phyloP scores from a whole-genome alignment of 2,888 invertebrate genomes.

The Iselma pallidipennis region DNA sequence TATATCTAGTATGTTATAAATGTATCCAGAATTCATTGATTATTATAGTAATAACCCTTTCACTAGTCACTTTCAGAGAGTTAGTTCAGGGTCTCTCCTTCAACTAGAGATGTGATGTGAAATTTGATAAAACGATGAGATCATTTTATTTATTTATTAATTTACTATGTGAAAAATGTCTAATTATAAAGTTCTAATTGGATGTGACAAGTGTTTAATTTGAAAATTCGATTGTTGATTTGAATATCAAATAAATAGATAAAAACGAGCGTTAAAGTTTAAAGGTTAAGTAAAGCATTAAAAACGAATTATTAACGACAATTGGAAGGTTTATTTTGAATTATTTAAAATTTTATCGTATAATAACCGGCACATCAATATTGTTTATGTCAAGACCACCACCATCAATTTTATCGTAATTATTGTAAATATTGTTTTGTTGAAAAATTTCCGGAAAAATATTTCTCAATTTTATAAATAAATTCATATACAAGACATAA shows the following conservation, averaged over 20 bases:
- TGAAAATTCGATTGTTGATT: not conserved
- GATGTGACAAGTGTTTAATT: not conserved
- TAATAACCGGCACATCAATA: not conserved
- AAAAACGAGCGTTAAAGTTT: not conserved
- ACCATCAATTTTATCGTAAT: not conserved
- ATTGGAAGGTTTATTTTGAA: not conserved
- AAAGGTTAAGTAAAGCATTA: not conserved
- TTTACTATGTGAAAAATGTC: no score
- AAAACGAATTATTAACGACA: not conserved
- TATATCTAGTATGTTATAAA: not conserved
- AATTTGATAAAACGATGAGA: no score
- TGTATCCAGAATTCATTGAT: conserved; percentile 1
- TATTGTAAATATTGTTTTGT: no score
- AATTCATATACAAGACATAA: no score
- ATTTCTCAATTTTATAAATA: no score
- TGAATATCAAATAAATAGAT: not conserved
- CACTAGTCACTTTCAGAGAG: conserved; percentile 1
- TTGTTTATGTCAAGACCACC: not conserved
- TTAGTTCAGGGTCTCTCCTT: not conserved
- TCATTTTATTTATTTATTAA: no score
- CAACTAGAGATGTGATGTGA: no score
- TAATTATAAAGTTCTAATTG: not conserved
- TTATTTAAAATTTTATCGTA: not conserved
- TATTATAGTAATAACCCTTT: not conserved
- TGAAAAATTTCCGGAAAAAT: no score